Evolutionary conservation across 2,113 vertebrate species (phyloP).

Genomic region (Festucalex cinctus): DNA sequence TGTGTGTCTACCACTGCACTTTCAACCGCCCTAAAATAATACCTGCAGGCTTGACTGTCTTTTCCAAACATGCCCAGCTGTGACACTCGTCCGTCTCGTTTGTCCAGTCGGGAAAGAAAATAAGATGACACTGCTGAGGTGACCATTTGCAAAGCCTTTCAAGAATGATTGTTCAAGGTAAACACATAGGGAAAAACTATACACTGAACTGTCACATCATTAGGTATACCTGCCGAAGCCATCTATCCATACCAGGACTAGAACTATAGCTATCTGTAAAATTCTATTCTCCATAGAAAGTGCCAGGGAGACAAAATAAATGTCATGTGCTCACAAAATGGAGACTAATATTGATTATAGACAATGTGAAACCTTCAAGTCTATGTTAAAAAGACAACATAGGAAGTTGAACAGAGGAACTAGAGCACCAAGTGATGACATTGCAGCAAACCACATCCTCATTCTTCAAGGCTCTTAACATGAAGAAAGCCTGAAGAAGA

Average conservation of each 20-base stretch:
- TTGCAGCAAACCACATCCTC: constrained; percentile 43
- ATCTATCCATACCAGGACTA: no score
- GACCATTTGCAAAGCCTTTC: not conserved
- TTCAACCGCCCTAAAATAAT: not conserved
- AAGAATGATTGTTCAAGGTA: not conserved
- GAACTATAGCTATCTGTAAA: no score
- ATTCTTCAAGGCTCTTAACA: not conserved
- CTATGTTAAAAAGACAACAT: not conserved
- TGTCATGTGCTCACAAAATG: not conserved
- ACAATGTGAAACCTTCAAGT: not conserved
- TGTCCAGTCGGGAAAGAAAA: not conserved
- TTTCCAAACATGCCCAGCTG: not conserved
- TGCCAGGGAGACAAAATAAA: not conserved
- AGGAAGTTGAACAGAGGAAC: constrained; percentile 22
- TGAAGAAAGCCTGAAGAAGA: not conserved
- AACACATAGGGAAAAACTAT: not conserved
- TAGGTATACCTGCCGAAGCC: no score
- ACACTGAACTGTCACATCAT: no score
- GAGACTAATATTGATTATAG: not conserved
- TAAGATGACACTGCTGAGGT: not conserved
- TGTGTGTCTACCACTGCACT: not conserved
- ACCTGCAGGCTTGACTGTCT: not conserved
- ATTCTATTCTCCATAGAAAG: no score
- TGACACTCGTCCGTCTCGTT: not conserved
- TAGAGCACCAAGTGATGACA: not conserved